Base-by-base conservation (phyloP, 2,113 vertebrate species). In the Eurystomus gularis region DNA sequence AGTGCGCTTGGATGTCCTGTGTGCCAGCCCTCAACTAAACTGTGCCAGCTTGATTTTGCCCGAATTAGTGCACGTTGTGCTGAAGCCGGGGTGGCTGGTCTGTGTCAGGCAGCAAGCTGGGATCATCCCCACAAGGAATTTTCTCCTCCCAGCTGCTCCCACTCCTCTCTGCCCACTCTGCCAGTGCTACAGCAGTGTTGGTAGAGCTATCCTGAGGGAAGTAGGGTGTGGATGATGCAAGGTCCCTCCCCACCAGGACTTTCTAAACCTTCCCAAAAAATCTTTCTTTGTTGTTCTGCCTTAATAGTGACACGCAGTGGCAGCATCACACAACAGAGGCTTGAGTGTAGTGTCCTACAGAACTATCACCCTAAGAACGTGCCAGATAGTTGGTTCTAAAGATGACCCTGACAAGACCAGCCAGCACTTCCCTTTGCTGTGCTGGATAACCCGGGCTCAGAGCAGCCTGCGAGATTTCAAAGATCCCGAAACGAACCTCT, bases 301-400 rank as follows among this genome's bases (percentile, higher is more conserved):
- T 85, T 90, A 89, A 93, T 58, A 94, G 90, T 95, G 95, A 95
- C 88, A 92, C 42, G 19, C 85, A 95, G 92, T 96, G 92, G 90
- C 0, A 0, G 40, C 79, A 23, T 52, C 57, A 82, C 75, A 80
- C 90, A 82, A 14, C 3, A 2, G 75, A 77, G 82, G 39, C 35
- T 82, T 6, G 35, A 79, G 10, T 82, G 31, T 48, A 26, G n/a
- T 15, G 17, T 33, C 60, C 66, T 82, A 62, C 29, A 48, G 75
- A 82, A 48, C 65, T 7, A 1, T 60, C 42, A 65, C 16, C 69
- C 7, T 42, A 46, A 55, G 39, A 86, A 17, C 37, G 42, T 2
- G 0, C 11, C 52, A 57, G 26, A 33, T 72, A 7, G 4, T 54
- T 68, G 1, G 0, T 83, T 83, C 82, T 49, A 71, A 80, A 91